Evolutionary conservation across 2,888 invertebrate genomes (phyloP), one percentile per base, ranked within the genome.

Genomic region (Trichopria drosophilae): DNA sequence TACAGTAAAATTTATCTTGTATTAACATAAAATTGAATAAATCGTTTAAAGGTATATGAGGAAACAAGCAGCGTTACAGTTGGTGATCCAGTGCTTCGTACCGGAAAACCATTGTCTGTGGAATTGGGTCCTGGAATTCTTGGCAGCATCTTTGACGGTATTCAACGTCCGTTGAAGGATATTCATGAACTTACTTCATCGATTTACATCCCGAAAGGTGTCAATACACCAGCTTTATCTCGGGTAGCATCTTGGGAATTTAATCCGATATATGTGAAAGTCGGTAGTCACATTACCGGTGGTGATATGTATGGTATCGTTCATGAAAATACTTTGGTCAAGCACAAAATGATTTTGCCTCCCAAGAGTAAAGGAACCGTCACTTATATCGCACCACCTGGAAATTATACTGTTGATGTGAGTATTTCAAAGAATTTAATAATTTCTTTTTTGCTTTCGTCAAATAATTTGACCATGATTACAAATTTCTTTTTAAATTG

Each of bases 131-230:
- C 99, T 41, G 98, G 98, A 72, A 99, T 99, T 77, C 87, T 99
- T 84, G 95, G 94, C 61, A 95, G 94, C 76, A 99, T 99, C 80
- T 99, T 98, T 80, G 99, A 99, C 80, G 99, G 99, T 81, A 99
- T 99, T 78, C 99, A 99, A 79, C 90, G 99, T 72, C 99, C 99
- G 0, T 78, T 99, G 69, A 94, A 92, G 78, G 97, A 96, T 79
- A 99, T 99, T 76, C 84, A 89, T 73, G 93, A 94, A 73, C 78
- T 95, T 58, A 94, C 95, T 1, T 83, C 86, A 73, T 95, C 94
- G 72, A 99, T 99, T 79, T 99, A 99, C 84, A 99, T 99, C 78
- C 99, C 99, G 34, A 98, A 97, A 81, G 99, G 98, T 77, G 86
- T 99, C 40, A 98, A 97, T 77, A 87, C 90, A 51, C 96, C 96